Evolutionary conservation across 1,140 invertebrate genomes (phyloP), one percentile per base, ranked within the genome.

Genomic region (Drosophila pruinosa): DNA sequence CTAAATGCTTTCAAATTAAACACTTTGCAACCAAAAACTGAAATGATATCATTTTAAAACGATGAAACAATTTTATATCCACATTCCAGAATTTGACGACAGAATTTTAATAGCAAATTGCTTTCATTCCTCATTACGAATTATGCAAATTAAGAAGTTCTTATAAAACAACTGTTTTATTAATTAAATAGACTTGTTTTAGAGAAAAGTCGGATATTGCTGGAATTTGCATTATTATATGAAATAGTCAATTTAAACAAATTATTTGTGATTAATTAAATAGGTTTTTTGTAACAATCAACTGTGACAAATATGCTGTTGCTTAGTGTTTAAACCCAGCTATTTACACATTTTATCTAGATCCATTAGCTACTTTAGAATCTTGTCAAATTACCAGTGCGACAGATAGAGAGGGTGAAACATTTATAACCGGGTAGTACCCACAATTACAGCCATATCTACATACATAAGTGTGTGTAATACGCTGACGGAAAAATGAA

Each of bases 341-440:
- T 59, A 48, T 47, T 59, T 59, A 24, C 41, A 58, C 56, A 58
- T 36, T 47, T 58, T 58, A 58, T 58, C 56, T 47, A 41, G 41
- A 38, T 31, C 21, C 31, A 22, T 59, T 39, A 58, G 31, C 50
- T 45, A 31, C 47, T 14, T 21, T 22, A 38, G 14, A 26, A 63
- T 45, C 7, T 19, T 26, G n/a, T 0, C 10, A 28, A 43, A 39
- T 38, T 24, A 22, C 19, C 38, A 26, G 38, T 41, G 10, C 36
- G 14, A 47, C 22, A 47, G 43, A 47, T 24, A 22, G 43, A 50
- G 14, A 14, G 14, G 12, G 5, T 5, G 10, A 1, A 12, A 36
- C 41, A 47, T 47, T 21, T 21, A 41, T 28, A 34, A 12, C 7
- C 8, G n/a, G 26, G 57, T n/a, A 52, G 22, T 52, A 62, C 21